Base-by-base conservation (phyloP, 2,113 vertebrate genomes). In the Grammomys dolichurus region DNA sequence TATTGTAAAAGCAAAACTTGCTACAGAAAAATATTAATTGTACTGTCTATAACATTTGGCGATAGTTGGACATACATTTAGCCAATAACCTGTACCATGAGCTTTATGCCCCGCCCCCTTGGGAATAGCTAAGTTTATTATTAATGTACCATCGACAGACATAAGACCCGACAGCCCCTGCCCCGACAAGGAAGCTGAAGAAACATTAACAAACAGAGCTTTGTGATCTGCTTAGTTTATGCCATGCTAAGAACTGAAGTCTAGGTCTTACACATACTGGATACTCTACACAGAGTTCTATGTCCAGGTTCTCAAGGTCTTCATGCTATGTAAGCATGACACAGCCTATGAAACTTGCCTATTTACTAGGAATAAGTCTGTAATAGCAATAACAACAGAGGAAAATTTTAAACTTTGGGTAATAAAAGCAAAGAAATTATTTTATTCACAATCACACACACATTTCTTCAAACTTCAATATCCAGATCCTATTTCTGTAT, bases 1-100 rank as follows among this genome's bases (percentile, higher is more conserved):
- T 13, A 36, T 2, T 82, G 1, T 33, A 11, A 63, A 93, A 89
- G 56, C 54, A 95, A 92, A 54, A 46, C 7, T 93, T 93, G 31
- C 9, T 75, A 89, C 0, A 91, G 31, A 93, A 94, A 95, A 95
- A 87, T 58, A 75, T 69, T 93, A 96, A 92, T 81, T 72, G 24
- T 58, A 77, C 1, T 51, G 9, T 33, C 28, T 28, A 4, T 77
- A 2, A 72, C 88, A 19, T 94, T 89, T 95, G 54, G 80, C 12
- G 31, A 85, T 73, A 70, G 9, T 67, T 51, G 4, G 7, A 48
- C n/a, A 85, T 81, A 8, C 92, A 17, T 75, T 93, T 72, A 78
- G 78, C 24, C 69, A 93, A 73, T 84, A 73, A 96, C 65, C 63
- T 96, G 7, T 87, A 92, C 46, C 56, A 10, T 76, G 67, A 51